Percentiles rank a stretch among this genome's conserved stretches.
Conservation (phyloP, 2,113 vertebrate genomes). For the Numida meleagris region DNA sequence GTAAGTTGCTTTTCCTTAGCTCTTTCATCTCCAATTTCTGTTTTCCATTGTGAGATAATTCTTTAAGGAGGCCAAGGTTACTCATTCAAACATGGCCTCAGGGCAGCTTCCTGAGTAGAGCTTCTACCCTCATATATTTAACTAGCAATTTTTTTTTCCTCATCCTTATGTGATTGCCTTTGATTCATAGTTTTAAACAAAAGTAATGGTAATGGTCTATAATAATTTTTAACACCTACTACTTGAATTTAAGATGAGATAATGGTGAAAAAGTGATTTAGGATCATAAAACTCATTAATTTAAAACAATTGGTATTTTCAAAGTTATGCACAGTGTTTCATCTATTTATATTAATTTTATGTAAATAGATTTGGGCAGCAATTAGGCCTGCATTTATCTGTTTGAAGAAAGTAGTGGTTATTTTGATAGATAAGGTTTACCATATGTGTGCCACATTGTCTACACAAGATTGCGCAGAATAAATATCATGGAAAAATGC, state of each 20-base stretch:
- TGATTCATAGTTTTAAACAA: not conserved
- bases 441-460: not conserved
- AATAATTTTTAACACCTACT: not conserved
- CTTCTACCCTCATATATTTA: not conserved
- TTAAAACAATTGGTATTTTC: not conserved
- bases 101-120: not conserved
- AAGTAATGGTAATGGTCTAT: not conserved
- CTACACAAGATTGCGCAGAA: not conserved
- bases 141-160: not conserved
- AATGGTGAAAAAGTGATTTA: not conserved
- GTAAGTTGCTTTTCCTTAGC: not conserved
- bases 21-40: not conserved
- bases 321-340: not conserved
- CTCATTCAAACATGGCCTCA: not conserved
- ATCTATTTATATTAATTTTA: not conserved
- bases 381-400: slow-evolving; percentile 9
- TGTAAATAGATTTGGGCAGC: not conserved
- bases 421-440: not conserved
- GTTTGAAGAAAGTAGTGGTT: slow-evolving; percentile 7
- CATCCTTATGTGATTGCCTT: not conserved
- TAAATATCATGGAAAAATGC: not conserved
- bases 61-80: not conserved
- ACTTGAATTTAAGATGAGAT: not conserved
- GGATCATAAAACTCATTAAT: not conserved
- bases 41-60: not conserved